A percentile compares a stretch with the other conserved stretches of the same genome.
Evolutionary conservation across 2,113 vertebrate genomes (phyloP).

Genomic region (Etheostoma cragini): DNA sequence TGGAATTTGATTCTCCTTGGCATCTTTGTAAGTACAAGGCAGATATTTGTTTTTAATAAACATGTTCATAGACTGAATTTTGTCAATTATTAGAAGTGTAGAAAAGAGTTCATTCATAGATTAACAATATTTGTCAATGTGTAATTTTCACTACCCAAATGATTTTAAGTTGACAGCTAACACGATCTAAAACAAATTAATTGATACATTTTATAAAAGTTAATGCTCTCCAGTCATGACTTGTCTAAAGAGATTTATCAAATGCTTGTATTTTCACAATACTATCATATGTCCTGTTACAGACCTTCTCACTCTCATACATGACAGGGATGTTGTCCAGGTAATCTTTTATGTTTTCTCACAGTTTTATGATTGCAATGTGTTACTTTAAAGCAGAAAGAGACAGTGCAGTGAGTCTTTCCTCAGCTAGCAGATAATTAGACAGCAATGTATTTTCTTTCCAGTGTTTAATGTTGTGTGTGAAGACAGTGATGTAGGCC

Average conservation of each 20-base stretch:
- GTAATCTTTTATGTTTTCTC: constrained; percentile 69
- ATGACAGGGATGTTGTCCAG: constrained; percentile 95
- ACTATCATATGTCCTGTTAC: constrained; percentile 50
- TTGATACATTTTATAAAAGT: neutral
- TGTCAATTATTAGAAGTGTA: neutral
- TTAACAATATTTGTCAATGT: neutral
- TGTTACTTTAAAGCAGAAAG: constrained; percentile 6
- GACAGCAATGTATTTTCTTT: neutral
- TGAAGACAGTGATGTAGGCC: neutral
- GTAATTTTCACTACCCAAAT: neutral
- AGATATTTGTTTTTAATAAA: neutral
- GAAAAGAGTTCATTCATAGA: neutral
- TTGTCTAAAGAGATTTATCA: neutral
- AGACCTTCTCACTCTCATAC: constrained; percentile 96
- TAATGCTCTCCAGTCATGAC: too few species aligned
- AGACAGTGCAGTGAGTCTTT: neutral
- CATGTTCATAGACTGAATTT: fast-evolving
- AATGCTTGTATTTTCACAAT: neutral
- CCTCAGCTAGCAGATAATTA: constrained; percentile 32
- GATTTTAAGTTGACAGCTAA: neutral
- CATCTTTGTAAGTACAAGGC: constrained; percentile 90
- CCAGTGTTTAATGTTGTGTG: neutral
- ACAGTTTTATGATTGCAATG: neutral
- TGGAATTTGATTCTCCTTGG: constrained; percentile 94
- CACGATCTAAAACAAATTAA: neutral